A percentile compares a stretch with the other conserved stretches of the same genome.
phyloP scores from a whole-genome alignment of 92 coral and sea anemone genomes.

The Phymanthus crucifer region DNA sequence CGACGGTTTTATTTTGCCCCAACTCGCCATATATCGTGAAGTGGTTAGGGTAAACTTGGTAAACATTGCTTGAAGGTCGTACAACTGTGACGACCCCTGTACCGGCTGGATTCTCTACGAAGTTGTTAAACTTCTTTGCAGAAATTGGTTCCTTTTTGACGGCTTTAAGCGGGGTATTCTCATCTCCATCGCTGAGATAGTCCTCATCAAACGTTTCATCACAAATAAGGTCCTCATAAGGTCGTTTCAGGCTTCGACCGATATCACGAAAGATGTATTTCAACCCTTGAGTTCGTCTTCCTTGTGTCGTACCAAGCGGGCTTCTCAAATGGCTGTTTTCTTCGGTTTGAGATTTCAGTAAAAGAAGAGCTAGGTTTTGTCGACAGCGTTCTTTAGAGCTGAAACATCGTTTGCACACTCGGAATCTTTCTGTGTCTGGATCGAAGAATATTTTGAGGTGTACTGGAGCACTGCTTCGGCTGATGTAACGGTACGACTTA shows the following conservation, averaged over 20 bases:
- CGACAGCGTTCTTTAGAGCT: conserved; percentile 92
- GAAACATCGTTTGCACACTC: conserved; percentile 92
- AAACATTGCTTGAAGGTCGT: conserved; percentile 55
- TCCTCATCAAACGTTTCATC: conserved; percentile 87
- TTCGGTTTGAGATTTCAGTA: conserved; percentile 76
- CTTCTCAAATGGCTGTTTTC: conserved; percentile 82
- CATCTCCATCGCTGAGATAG: conserved; percentile 68
- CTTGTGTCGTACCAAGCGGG: conserved; percentile 89
- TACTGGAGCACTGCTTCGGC: conserved; percentile 75
- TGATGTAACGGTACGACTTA: conserved; percentile 92
- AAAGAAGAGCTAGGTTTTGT: conserved; percentile 84
- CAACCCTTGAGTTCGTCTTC: conserved; percentile 73
- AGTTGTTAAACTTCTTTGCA: neutral
- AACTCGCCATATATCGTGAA: conserved; percentile 74
- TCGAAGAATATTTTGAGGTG: conserved; percentile 82
- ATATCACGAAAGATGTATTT: conserved; percentile 82
- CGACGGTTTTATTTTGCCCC: conserved; percentile 26
- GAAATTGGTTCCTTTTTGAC: conserved; percentile 33
- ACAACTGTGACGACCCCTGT: conserved; percentile 80
- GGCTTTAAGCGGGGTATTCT: conserved; percentile 38
- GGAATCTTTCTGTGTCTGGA: conserved; percentile 71
- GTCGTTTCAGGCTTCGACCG: conserved; percentile 56
- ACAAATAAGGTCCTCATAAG: conserved; percentile 79
- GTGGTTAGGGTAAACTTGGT: conserved; percentile 58
- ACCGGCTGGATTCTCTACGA: neutral